These are phyloP conservation scores for Drosophila yakuba DNA, from an alignment of 1,140 invertebrate species.

Conservation along the genomic window DNA sequence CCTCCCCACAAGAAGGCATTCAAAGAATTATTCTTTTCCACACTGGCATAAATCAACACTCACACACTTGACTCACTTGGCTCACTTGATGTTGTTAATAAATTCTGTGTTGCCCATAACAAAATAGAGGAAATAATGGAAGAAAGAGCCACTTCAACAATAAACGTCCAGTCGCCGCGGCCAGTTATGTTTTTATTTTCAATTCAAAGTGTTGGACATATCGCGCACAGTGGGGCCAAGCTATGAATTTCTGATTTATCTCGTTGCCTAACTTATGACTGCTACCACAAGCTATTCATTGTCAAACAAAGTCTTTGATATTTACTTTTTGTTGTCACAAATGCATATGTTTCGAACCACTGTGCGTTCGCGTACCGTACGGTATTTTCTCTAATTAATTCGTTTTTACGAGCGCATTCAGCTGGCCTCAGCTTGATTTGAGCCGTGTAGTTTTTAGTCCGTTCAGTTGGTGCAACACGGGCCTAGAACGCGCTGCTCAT, in stretches of 20 bases:
- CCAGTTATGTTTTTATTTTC: conserved; percentile 64
- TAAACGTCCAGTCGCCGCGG: conserved; percentile 35
- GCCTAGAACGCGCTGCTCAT: conserved; percentile 64
- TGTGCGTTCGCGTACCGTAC: conserved; percentile 49
- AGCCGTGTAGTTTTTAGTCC: conserved; percentile 28
- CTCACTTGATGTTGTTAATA: conserved; percentile 46
- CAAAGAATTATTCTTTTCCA: conserved; percentile 57
- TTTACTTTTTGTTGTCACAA: background rate
- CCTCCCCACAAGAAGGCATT: conserved; percentile 17
- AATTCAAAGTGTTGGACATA: conserved; percentile 56
- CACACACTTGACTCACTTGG: conserved; percentile 20
- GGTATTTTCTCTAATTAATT: conserved; percentile 81
- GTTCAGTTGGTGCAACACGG: conserved; percentile 72
- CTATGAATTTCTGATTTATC: background rate
- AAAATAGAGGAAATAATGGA: conserved; percentile 61
- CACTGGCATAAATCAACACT: conserved; percentile 45
- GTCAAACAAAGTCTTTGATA: no score
- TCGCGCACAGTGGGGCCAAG: conserved; percentile 22
- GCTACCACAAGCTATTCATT: background rate
- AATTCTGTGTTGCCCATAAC: conserved; percentile 41
- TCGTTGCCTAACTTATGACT: background rate
- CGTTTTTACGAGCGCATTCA: conserved; percentile 53
- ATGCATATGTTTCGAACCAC: conserved; percentile 16
- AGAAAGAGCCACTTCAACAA: conserved; percentile 47
- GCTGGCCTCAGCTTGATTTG: background rate